These are phyloP conservation scores for Ardeotis arabs DNA, from an alignment of 2,113 vertebrate species.

Conservation along the genomic window DNA sequence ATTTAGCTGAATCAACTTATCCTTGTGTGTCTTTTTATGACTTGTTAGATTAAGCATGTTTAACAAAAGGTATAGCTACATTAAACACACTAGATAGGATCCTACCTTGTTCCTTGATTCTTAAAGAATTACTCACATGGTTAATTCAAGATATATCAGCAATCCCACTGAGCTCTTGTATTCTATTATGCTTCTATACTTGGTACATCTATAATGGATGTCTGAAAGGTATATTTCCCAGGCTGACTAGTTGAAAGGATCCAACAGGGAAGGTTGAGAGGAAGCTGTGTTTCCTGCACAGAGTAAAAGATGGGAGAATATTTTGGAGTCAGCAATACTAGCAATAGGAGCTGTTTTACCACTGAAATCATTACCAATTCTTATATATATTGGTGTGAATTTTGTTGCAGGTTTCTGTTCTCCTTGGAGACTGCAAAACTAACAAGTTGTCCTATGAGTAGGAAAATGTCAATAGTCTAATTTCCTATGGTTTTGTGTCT, in stretches of 20 bases:
- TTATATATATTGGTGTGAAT: background rate
- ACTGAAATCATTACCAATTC: background rate
- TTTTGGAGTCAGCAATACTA: background rate
- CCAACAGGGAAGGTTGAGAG: background rate
- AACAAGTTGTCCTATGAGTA: background rate
- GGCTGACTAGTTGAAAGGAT: background rate
- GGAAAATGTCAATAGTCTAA: background rate
- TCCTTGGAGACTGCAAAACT: background rate
- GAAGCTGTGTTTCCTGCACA: background rate
- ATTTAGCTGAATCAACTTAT: background rate
- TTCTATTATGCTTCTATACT: background rate
- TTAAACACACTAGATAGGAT: background rate
- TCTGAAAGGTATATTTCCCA: background rate
- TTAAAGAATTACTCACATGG: background rate
- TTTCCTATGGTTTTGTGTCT: background rate
- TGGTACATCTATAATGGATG: background rate
- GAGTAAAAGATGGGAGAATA: background rate
- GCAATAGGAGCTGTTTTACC: background rate
- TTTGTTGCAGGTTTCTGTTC: background rate
- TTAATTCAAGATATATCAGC: background rate
- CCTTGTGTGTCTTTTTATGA: background rate
- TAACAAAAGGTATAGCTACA: background rate
- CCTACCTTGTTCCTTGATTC: background rate
- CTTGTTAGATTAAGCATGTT: background rate
- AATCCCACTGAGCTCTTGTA: background rate